A percentile compares a stretch with the other conserved stretches of the same genome.
Conservation (phyloP, 2,797 vertebrate genomes). For the Fundulus diaphanus region DNA sequence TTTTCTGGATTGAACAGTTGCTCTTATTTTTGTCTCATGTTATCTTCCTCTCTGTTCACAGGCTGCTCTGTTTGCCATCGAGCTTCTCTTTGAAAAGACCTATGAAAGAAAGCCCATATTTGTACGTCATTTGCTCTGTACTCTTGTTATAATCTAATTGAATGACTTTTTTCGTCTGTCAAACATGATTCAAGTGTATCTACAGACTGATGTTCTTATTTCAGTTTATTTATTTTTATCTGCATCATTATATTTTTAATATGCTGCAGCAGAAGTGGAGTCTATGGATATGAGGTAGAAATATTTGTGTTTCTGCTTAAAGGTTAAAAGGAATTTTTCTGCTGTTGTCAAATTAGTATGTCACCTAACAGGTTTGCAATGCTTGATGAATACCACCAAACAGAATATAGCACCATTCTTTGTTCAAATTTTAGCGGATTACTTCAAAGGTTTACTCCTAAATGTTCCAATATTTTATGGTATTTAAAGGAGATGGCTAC, state of each 20-base stretch:
- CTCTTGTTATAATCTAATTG: neutral
- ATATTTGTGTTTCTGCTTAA: neutral
- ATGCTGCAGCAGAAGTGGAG: neutral
- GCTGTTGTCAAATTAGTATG: neutral
- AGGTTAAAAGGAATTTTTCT: neutral
- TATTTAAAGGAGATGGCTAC: no score
- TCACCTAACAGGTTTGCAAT: neutral
- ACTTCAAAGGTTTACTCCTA: neutral
- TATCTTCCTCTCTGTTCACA: conserved; percentile 55
- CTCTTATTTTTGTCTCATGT: neutral
- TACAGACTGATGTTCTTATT: neutral
- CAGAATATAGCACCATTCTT: neutral
- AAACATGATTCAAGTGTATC: neutral
- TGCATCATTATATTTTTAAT: neutral
- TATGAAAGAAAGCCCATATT: conserved; percentile 89
- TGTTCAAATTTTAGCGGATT: neutral
- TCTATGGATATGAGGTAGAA: neutral
- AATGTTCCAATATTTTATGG: neutral
- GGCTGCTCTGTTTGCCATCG: conserved; percentile 95
- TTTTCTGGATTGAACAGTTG: neutral
- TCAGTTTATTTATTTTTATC: neutral
- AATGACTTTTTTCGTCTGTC: neutral
- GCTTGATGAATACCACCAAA: neutral
- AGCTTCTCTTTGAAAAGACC: conserved; percentile 87
- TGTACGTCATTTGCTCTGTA: conserved; percentile 78